Conservation (phyloP, 2,797 vertebrate species). For the Oophaga sylvatica region DNA sequence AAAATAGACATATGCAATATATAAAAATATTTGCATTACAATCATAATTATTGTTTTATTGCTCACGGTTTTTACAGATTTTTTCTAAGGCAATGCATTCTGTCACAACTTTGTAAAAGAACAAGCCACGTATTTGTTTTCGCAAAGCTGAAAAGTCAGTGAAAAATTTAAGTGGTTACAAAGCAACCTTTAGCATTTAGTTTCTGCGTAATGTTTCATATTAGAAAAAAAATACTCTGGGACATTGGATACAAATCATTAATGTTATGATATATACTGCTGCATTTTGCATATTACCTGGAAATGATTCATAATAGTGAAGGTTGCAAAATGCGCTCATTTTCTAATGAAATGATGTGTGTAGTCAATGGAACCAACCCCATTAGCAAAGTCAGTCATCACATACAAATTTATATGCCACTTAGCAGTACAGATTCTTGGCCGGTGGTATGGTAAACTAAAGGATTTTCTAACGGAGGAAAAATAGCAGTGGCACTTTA, state of each 20-base stretch:
- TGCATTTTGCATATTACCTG: slow-evolving; percentile 53
- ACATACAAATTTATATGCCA: slow-evolving; percentile 46
- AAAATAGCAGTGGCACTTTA: slow-evolving; percentile 57
- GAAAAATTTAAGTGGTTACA: slow-evolving; percentile 6
- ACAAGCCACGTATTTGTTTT: background rate
- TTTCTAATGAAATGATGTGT: slow-evolving; percentile 62
- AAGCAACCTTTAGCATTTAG: slow-evolving; percentile 26
- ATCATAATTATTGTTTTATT: no score
- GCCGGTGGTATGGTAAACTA: slow-evolving; percentile 50
- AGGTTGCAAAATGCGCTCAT: slow-evolving; percentile 61
- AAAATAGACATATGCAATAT: no score
- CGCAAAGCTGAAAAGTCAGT: slow-evolving; percentile 24
- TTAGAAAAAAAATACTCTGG: slow-evolving; percentile 36
- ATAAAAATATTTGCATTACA: no score
- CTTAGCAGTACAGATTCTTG: slow-evolving; percentile 18
- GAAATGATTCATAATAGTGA: slow-evolving; percentile 59
- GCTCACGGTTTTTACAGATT: no score
- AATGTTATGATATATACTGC: slow-evolving; percentile 58
- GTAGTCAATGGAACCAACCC: slow-evolving; percentile 61
- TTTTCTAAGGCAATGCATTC: background rate
- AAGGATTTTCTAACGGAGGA: slow-evolving; percentile 57
- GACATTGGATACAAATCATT: slow-evolving; percentile 36
- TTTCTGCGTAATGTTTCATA: slow-evolving; percentile 49
- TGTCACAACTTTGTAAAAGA: background rate
- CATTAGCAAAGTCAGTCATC: slow-evolving; percentile 64